A percentile compares a stretch with the other conserved stretches of the same genome.
phyloP scores from a whole-genome alignment of 37 sponge, comb jelly and placozoan species.

The Tethya wilhelma region DNA sequence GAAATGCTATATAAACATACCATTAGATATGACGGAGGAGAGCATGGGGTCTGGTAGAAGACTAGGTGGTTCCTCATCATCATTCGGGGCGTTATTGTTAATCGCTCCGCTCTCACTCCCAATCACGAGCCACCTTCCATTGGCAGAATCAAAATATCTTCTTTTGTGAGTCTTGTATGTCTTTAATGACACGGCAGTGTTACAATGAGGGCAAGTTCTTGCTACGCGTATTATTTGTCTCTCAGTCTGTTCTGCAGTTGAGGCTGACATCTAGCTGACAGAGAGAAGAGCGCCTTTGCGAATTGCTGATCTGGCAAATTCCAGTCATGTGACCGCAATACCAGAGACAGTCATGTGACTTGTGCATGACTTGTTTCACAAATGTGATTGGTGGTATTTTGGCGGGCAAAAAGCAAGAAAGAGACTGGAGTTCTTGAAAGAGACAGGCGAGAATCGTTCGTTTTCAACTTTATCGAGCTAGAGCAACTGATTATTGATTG shows the following conservation, averaged over 20 bases:
- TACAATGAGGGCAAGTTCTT: slow-evolving; percentile 3
- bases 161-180: slow-evolving; percentile 2
- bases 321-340: too few relatives aligned
- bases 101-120: too few relatives aligned
- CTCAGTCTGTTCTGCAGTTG: neutral
- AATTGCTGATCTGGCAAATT: too few relatives aligned
- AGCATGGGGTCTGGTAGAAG: neutral
- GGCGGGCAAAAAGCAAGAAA: neutral
- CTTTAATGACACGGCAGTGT: neutral
- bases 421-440: too few relatives aligned
- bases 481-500: too few relatives aligned
- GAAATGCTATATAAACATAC: too few relatives aligned
- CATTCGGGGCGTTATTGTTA: too few relatives aligned
- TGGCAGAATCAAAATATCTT: neutral
- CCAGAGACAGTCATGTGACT: neutral
- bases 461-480: too few relatives aligned
- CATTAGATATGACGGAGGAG: too few relatives aligned
- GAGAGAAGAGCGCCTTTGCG: too few relatives aligned
- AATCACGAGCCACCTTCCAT: neutral
- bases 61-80: neutral
- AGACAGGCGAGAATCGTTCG: too few relatives aligned
- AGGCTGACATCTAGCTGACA: neutral
- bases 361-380: neutral
- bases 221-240: neutral
- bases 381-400: neutral